These are phyloP conservation scores for Myrmecobius fasciatus DNA, from an alignment of 2,113 vertebrate species.

Conservation along the genomic window DNA sequence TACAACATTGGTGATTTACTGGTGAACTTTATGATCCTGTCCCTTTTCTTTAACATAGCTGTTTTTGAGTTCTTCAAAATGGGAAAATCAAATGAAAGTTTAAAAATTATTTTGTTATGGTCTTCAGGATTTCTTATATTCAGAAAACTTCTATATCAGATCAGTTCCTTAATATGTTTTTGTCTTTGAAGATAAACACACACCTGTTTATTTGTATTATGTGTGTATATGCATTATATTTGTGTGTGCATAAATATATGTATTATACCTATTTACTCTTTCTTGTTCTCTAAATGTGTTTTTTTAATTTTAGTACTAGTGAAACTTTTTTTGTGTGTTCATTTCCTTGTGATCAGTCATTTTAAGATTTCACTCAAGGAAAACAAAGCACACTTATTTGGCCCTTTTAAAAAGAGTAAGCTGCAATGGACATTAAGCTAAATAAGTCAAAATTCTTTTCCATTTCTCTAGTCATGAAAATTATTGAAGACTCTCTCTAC, in stretches of 20 bases:
- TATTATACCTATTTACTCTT: not conserved
- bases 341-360: not conserved
- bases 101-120: not conserved
- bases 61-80: not conserved
- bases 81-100: not conserved
- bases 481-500: not conserved
- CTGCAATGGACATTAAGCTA: not conserved
- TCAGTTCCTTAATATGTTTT: not conserved
- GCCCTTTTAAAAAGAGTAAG: constrained; percentile 15
- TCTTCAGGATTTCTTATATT: not conserved
- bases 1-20: not conserved
- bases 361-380: not conserved
- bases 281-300: not conserved
- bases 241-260: not conserved
- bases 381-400: constrained; percentile 10
- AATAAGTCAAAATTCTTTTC: not conserved
- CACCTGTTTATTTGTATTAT: not conserved
- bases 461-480: not conserved
- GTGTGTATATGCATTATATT: not conserved
- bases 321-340: constrained; percentile 12
- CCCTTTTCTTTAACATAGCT: not conserved
- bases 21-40: not conserved
- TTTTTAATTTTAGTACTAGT: not conserved
- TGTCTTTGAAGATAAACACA: not conserved
- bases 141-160: not conserved